Base-by-base conservation (phyloP, 2,113 vertebrate species). In the Podarcis raffonei region DNA sequence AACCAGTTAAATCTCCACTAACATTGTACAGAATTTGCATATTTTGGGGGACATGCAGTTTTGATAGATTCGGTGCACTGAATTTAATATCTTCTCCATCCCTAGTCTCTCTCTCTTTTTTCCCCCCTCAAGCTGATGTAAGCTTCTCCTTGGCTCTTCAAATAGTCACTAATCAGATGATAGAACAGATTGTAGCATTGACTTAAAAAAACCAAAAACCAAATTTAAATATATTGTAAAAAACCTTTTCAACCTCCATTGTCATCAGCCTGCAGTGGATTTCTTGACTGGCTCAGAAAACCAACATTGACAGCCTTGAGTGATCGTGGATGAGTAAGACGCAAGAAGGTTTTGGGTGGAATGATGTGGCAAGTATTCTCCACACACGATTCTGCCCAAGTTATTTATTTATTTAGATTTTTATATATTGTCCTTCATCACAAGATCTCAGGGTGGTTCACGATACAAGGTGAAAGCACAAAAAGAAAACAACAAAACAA, bases 241-340 rank as follows among this genome's bases (percentile, higher is more conserved):
- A 53, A 81, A 4, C 2, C 2, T 30, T 23, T 42, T 6, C 30
- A 37, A 48, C 16, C 27, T 81, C 37, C 87, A 90, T 2, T 59
- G 87, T 5, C n/a, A 90, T 25, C 20, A 77, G 32, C 30, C 66
- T 81, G 62, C 83, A 27, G 0, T 76, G 35, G 42, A 84, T 68
- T 65, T 80, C 48, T 48, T 69, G 22, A 76, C 27, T 20, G 22
- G 22, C 2, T 11, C 6, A 2, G 39, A 81, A 13, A 65, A 87
- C 80, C 89, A 91, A n/a, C 76, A 20, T 0, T 80, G 2, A 0
- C 48, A 75, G 76, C 57, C 39, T 59, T 86, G 76, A 18, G 2
- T 6, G 3, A 59, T 62, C n/a, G 22, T 25, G 18, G 66, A 37
- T 80, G 59, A 39, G 86, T 90, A 57, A 86, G 78, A 89, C 87